Percentiles rank a stretch among this genome's conserved stretches.
These are phyloP conservation scores for Penaeus vannamei DNA, from an alignment of 1,140 invertebrate genomes.

Conservation along the genomic window DNA sequence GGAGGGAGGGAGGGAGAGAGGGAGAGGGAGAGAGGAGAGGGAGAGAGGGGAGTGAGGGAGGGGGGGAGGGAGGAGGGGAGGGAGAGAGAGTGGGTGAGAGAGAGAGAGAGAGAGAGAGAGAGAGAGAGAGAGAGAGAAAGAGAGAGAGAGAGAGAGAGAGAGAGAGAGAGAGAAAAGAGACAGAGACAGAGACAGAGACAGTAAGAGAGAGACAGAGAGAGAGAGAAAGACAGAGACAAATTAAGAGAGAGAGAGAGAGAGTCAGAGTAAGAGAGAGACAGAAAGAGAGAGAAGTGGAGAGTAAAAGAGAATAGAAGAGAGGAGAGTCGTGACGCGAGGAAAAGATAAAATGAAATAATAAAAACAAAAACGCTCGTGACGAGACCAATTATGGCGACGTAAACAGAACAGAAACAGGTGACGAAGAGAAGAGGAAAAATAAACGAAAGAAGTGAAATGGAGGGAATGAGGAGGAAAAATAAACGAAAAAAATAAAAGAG, in stretches of 20 bases:
- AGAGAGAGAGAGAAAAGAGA: conserved; percentile 28
- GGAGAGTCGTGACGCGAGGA: too few relatives aligned
- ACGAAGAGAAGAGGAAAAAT: too few relatives aligned
- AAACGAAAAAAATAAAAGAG: too few relatives aligned
- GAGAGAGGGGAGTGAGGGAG: not conserved
- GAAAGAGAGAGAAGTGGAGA: conserved; percentile 26
- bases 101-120: conserved; percentile 28
- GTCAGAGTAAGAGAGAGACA: not conserved
- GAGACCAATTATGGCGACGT: too few relatives aligned
- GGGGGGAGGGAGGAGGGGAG: not conserved
- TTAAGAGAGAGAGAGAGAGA: conserved; percentile 29
- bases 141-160: not conserved
- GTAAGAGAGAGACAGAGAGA: not conserved
- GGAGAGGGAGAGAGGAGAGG: not conserved
- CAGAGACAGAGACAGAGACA: not conserved
- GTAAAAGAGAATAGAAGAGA: not conserved
- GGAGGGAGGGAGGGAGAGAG: too few relatives aligned
- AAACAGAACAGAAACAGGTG: too few relatives aligned
- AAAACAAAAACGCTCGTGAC: too few relatives aligned
- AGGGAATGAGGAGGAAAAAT: too few relatives aligned
- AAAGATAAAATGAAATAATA: too few relatives aligned
- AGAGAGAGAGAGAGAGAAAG: not conserved
- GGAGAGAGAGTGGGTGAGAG: not conserved
- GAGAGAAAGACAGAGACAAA: not conserved
- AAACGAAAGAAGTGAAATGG: too few relatives aligned